Evolutionary conservation across 2,888 invertebrate genomes (phyloP), one percentile per base, ranked within the genome.

Genomic region (Noctua fimbriata): DNA sequence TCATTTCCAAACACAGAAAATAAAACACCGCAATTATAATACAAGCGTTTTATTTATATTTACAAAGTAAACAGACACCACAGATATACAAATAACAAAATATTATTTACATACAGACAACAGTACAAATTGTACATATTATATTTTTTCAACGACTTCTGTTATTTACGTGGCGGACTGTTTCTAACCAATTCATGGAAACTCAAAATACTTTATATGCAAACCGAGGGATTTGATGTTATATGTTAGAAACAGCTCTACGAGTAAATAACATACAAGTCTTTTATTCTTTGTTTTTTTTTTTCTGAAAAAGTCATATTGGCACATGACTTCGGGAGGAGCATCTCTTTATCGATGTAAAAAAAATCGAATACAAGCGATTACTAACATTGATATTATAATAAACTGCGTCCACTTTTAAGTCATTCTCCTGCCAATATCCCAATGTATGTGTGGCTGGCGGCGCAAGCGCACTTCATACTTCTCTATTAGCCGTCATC

Each of bases 1-100:
- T 76, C 52, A 18, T 41, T 44, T 32, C 9, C 21, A 63, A 63
- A 32, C 4, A 32, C 32, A 32, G 2, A 21, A 55, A 85, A 76
- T 76, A 71, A 77, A 76, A 74, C n/a, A 58, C 28, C 0, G 6
- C 0, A 21, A 60, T 21, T 81, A 81, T 86, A 76, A 79, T 86
- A 88, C 82, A 89, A 89, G 90, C 89, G 32, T 81, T 89, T 88
- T 85, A 87, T 85, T 83, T 36, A 72, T 85, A 87, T 88, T 83
- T 89, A 87, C 83, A 88, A 72, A 78, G 69, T 83, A 81, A 85
- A 83, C 76, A 75, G 47, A 75, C 73, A 85, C 75, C 85, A 76
- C 73, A 76, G 80, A 87, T 89, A 89, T 88, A 89, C 86, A 87
- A 82, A 88, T 70, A 82, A 85, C 65, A 58, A 79, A 79, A 73